phyloP scores from a whole-genome alignment of 2,113 vertebrate genomes.

The Progne subis region DNA sequence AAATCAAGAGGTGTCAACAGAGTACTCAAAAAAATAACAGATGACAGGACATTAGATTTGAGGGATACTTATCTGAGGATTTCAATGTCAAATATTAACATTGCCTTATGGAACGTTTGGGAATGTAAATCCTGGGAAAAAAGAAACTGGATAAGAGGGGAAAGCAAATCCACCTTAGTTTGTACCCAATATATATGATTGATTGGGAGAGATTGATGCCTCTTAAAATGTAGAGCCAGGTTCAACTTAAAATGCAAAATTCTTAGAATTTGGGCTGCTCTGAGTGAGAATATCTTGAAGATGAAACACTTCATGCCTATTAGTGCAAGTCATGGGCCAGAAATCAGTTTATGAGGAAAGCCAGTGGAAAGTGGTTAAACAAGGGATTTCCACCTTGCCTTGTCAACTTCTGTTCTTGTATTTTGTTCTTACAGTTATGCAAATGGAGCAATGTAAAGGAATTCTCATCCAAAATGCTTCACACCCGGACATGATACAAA shows the following conservation, averaged over 20 bases:
- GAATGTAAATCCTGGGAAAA: not conserved
- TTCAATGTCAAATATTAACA: not conserved
- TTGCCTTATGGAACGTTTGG: not conserved
- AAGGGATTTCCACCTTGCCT: not conserved
- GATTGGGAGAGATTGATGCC: not conserved
- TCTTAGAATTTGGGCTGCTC: not conserved
- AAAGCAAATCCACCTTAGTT: not conserved
- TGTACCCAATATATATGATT: rapidly evolving
- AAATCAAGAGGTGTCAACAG: not conserved
- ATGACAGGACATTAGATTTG: not conserved
- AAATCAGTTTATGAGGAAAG: not conserved
- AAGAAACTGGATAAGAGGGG: not conserved
- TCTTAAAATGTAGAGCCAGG: not conserved
- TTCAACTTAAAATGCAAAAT: not conserved
- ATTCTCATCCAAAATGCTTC: not conserved
- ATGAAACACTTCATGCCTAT: not conserved
- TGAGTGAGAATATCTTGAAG: not conserved
- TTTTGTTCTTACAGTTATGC: not conserved
- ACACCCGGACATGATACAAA: not conserved
- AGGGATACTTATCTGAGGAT: not conserved
- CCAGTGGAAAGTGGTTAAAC: not conserved
- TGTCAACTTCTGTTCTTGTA: not conserved
- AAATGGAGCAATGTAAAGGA: not conserved
- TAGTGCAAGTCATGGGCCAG: not conserved
- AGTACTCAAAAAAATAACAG: not conserved